A percentile compares a stretch with the other conserved stretches of the same genome.
Evolutionary conservation across 2,797 vertebrate species (phyloP).

Genomic region (Pygocentrus nattereri): DNA sequence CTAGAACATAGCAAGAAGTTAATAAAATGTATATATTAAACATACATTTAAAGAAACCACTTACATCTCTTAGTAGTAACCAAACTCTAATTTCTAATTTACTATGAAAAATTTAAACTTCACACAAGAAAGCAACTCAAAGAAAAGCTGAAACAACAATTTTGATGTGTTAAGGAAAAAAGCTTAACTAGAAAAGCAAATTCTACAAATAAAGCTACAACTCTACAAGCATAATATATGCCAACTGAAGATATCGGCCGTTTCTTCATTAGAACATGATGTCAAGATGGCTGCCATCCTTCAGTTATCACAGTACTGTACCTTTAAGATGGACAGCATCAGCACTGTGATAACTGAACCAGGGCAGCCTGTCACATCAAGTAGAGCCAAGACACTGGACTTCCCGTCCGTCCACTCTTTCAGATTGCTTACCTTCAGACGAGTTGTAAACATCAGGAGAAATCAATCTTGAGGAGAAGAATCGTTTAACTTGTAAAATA

Average conservation of each 20-base stretch:
- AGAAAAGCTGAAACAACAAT: background rate
- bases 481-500: background rate
- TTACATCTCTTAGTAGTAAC: background rate
- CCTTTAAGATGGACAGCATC: conserved; percentile 99
- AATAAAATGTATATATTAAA: background rate
- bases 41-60: background rate
- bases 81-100: background rate
- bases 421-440: background rate
- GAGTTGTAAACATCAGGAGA: background rate
- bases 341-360: conserved; percentile 99
- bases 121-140: background rate
- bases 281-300: conserved; percentile 99
- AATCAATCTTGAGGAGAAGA: background rate
- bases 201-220: background rate
- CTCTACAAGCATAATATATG: background rate
- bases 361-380: conserved; percentile 95
- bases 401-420: conserved; percentile 10
- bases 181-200: background rate
- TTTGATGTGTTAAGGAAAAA: background rate
- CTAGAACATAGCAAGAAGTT: background rate
- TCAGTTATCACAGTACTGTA: conserved; percentile 99
- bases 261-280: conserved; percentile 61
- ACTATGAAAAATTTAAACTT: too few relatives aligned
- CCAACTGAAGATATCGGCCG: background rate
- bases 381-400: conserved; percentile 55